phyloP scores from a whole-genome alignment of 2,888 invertebrate genomes.

The Pegoplata infirma region DNA sequence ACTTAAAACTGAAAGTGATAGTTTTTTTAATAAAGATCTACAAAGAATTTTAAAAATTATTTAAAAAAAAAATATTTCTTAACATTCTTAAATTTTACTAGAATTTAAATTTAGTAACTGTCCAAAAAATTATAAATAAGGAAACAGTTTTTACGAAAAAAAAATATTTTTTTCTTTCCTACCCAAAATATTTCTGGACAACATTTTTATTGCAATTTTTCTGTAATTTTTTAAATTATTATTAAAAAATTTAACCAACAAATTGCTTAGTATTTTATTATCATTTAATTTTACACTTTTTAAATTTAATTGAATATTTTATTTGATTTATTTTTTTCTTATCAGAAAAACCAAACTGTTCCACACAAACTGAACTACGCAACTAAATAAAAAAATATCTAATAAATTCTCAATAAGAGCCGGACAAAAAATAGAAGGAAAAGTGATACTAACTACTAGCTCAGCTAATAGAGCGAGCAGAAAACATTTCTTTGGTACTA shows the following conservation, averaged over 20 bases:
- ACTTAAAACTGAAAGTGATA: too few species aligned
- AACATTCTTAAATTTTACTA: too few species aligned
- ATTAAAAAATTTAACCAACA: not conserved
- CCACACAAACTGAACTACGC: conserved; percentile 29
- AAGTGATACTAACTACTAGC: conserved; percentile 21
- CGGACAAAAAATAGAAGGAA: conserved; percentile 31
- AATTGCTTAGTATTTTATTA: not conserved
- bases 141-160: too few species aligned
- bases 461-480: not conserved
- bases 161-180: not conserved
- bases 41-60: not conserved
- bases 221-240: conserved; percentile 8
- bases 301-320: not conserved
- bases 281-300: not conserved
- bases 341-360: conserved; percentile 24
- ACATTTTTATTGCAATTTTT: conserved; percentile 33
- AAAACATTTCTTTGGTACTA: too few species aligned
- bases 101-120: too few species aligned
- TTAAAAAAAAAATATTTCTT: not conserved
- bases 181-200: conserved; percentile 54
- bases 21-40: too few species aligned
- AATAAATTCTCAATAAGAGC: conserved; percentile 11
- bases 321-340: not conserved
- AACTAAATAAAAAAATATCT: conserved; percentile 49
- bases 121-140: too few species aligned